These are phyloP conservation scores for Tetragonula clypearis DNA, from an alignment of 1,140 invertebrate species.

Conservation along the genomic window DNA sequence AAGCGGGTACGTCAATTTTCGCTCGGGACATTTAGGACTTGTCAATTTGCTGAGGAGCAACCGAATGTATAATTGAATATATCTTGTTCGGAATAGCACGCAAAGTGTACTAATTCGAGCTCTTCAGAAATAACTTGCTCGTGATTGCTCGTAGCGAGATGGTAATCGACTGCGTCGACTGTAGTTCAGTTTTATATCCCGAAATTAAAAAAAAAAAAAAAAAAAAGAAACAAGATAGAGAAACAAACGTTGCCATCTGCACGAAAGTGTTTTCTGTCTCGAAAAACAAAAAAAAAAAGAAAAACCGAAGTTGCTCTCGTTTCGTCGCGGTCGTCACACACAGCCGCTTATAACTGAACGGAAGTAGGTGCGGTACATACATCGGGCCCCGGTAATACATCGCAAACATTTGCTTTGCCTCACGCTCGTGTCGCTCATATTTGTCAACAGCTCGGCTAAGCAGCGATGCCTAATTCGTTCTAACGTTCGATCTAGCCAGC, in stretches of 20 bases:
- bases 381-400: slow-evolving; percentile 50
- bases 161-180: no score
- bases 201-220: no score
- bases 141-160: no score
- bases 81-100: not conserved
- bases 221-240: no score
- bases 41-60: not conserved
- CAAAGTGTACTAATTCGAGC: not conserved
- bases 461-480: slow-evolving; percentile 32
- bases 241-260: no score
- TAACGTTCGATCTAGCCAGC: not conserved
- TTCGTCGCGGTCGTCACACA: slow-evolving; percentile 48
- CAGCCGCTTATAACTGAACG: slow-evolving; percentile 33
- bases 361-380: slow-evolving; percentile 59
- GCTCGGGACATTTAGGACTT: not conserved
- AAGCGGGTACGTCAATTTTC: not conserved
- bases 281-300: not conserved
- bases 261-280: not conserved
- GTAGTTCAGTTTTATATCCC: no score
- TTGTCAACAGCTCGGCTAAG: slow-evolving; percentile 65
- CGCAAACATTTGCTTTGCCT: slow-evolving; percentile 63
- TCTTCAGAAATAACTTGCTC: no score
- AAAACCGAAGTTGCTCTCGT: slow-evolving; percentile 18
- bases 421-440: slow-evolving; percentile 56
- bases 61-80: not conserved